These are phyloP conservation scores for Neofelis nebulosa DNA, from an alignment of 2,113 vertebrate genomes.

Conservation along the genomic window DNA sequence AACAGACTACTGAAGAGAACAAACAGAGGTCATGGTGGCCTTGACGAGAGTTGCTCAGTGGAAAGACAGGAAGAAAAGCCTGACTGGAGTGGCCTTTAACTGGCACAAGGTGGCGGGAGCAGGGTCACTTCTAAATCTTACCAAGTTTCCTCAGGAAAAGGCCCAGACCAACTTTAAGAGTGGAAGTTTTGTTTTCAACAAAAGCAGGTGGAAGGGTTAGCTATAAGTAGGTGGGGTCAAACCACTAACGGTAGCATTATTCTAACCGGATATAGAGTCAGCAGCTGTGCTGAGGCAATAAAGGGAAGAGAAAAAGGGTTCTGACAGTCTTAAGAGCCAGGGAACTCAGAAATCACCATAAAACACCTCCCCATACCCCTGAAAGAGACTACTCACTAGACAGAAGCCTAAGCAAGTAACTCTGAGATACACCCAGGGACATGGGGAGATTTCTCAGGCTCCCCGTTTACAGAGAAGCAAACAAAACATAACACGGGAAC, in stretches of 20 bases:
- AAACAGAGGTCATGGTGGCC: background rate
- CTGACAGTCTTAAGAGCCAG: background rate
- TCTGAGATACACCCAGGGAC: background rate
- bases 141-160: background rate
- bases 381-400: background rate
- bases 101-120: background rate
- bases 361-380: background rate
- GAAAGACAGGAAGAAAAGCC: background rate
- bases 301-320: background rate
- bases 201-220: background rate
- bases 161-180: background rate
- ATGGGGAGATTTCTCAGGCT: background rate
- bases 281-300: background rate
- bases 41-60: background rate
- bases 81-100: background rate
- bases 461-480: background rate
- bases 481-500: background rate
- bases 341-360: background rate
- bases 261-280: background rate
- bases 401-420: background rate
- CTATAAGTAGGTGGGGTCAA: no score
- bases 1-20: background rate
- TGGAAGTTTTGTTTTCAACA: background rate
- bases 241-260: background rate
- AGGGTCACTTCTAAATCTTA: background rate